phyloP scores from a whole-genome alignment of 2,797 vertebrate genomes.

The Leptoclinus maculatus region DNA sequence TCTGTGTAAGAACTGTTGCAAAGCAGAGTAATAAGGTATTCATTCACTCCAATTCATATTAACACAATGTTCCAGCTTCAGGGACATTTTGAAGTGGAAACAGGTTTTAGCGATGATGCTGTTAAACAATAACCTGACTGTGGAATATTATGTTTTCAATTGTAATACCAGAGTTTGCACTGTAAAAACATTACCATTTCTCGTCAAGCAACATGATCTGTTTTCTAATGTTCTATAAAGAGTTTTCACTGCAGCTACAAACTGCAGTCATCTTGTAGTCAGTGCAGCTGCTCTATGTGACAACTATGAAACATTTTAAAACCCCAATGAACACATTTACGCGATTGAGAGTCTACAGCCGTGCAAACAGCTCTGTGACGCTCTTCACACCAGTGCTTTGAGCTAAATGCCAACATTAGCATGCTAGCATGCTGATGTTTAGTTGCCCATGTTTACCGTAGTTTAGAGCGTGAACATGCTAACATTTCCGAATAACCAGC shows the following conservation, averaged over 20 bases:
- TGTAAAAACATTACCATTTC: not conserved
- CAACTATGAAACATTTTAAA: not conserved
- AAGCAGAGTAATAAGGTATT: not conserved
- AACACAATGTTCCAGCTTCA: not conserved
- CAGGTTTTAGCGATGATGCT: not conserved
- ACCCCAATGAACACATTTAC: not conserved
- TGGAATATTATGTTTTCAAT: not conserved
- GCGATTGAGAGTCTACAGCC: not conserved
- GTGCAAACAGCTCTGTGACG: too few species aligned
- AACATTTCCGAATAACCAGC: not conserved
- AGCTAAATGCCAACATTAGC: not conserved
- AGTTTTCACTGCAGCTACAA: not conserved
- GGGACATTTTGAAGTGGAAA: not conserved
- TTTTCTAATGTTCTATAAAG: not conserved
- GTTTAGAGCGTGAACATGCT: not conserved
- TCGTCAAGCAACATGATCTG: not conserved
- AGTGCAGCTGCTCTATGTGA: not conserved
- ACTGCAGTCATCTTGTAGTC: not conserved
- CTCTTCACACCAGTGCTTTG: not conserved
- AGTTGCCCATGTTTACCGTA: not conserved
- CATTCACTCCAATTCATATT: not conserved
- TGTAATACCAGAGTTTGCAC: not conserved
- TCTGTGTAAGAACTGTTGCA: conserved; percentile 12
- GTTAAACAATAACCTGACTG: not conserved
- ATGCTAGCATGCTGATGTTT: not conserved